Evolutionary conservation across 2,888 invertebrate genomes (phyloP), one percentile per base, ranked within the genome.

Genomic region (Balanococcus diminutus): DNA sequence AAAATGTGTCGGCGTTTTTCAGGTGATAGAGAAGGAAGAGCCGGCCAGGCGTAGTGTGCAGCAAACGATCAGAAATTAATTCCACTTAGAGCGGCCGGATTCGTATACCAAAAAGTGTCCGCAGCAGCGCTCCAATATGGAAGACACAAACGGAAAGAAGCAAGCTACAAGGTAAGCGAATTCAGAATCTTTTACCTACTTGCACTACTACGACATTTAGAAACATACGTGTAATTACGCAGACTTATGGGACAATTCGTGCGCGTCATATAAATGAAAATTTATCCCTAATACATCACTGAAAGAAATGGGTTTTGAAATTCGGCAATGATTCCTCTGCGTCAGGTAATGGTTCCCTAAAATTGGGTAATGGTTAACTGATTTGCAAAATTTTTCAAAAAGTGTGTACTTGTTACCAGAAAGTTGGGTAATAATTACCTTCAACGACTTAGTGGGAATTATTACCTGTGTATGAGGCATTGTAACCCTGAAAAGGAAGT

Each of bases 161-260:
- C 84, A 84, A 19, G 84, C 84, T 39, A 84, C 84, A 1, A 84
- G 84, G 84, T 84, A 84, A 61, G 84, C 22, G 19, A 51, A 31
- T 83, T 5, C n/a, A n/a, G 14, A 28, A 28, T 81, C 25, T 36
- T 16, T 14, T 81, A 36, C 22, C 31, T 81, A 6, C 19, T n/a
- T 2, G 79, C n/a, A 4, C 31, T 51, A 51, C 4, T 42, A 42
- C 42, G 9, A 42, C 8, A 36, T 36, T n/a, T 36, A 36, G 5
- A 36, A 4, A 36, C 36, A 42, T 51, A 19, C 51, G 51, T 51
- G 51, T 51, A 51, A 51, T 51, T 51, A 51, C 51, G 51, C 19
- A 51, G 19, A 51, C 51, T n/a, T 51, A 51, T 51, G 51, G 51
- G 19, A 51, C 51, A 51, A 51, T 51, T 51, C 51, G 51, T 51